These are phyloP conservation scores for Uria lomvia DNA, from an alignment of 2,113 vertebrate genomes.

Conservation along the genomic window DNA sequence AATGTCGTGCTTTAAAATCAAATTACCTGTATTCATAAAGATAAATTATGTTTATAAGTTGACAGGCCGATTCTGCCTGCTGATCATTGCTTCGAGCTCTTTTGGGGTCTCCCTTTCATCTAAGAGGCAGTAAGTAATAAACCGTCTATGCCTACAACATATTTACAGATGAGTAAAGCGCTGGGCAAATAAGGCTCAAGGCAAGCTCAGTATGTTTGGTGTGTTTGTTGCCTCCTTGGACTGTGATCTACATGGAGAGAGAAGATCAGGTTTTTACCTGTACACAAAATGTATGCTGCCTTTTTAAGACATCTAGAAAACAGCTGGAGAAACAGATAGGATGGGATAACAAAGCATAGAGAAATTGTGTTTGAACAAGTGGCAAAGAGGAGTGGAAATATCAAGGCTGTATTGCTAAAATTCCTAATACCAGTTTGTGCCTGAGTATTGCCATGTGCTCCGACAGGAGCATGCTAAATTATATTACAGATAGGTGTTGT, in stretches of 20 bases:
- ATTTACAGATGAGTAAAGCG: background rate
- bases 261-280: background rate
- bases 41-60: background rate
- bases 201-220: background rate
- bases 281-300: background rate
- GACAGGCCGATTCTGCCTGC: background rate
- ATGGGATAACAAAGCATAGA: background rate
- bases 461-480: background rate
- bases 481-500: background rate
- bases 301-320: background rate
- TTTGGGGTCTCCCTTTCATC: background rate
- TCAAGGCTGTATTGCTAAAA: background rate
- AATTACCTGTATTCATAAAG: background rate
- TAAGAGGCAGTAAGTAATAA: background rate
- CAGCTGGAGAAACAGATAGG: background rate
- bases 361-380: background rate
- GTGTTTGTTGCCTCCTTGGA: background rate
- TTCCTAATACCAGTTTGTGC: background rate
- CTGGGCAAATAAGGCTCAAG: background rate
- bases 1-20: background rate
- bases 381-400: background rate
- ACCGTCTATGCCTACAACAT: background rate
- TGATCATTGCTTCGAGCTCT: background rate
- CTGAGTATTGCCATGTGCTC: fast-evolving
- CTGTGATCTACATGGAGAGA: background rate